Base-by-base conservation (phyloP, 2,888 invertebrate species). In the Lamellibrachia columna region DNA sequence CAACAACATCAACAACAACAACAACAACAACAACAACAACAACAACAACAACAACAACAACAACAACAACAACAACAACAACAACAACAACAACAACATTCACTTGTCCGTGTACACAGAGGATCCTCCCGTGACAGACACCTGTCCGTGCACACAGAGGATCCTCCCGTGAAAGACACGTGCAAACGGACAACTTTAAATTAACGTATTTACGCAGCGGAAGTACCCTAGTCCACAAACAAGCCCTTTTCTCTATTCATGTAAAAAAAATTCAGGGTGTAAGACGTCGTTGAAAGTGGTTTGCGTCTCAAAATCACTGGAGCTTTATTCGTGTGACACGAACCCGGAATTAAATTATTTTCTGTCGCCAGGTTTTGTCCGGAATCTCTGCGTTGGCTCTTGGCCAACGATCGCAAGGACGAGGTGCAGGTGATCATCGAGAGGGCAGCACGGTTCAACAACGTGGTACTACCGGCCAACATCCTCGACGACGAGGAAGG, bases 301-400 rank as follows among this genome's bases (percentile, higher is more conserved):
- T n/a, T n/a, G n/a, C n/a, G n/a, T n/a, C n/a, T n/a, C n/a, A n/a
- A n/a, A n/a, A n/a, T n/a, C n/a, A n/a, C n/a, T n/a, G n/a, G n/a
- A n/a, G n/a, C n/a, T n/a, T n/a, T n/a, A n/a, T n/a, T n/a, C n/a
- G 4, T 11, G 53, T 91, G 52, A 22, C 91, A n/a, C 91, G 15
- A 9, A 91, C 52, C 6, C 53, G 11, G 22, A 53, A 91, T n/a
- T n/a, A 52, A 53, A 22, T 15, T n/a, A 40, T 53, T 22, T 28
- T 40, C n/a, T 4, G 6, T 58, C n/a, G 52, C 52, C 92, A 93
- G 93, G 90, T 93, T 90, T 55, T 93, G 93, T 53, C 93, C 93
- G 11, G 93, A 93, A 40, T 93, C 93, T 2, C 40, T 93, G 15
- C 90, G 93, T 22, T 93, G 92, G 92, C 60, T 93, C 58, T 90